Evolutionary conservation across 2,888 invertebrate genomes (phyloP), one percentile per base, ranked within the genome.

Genomic region (Maniola hyperantus): DNA sequence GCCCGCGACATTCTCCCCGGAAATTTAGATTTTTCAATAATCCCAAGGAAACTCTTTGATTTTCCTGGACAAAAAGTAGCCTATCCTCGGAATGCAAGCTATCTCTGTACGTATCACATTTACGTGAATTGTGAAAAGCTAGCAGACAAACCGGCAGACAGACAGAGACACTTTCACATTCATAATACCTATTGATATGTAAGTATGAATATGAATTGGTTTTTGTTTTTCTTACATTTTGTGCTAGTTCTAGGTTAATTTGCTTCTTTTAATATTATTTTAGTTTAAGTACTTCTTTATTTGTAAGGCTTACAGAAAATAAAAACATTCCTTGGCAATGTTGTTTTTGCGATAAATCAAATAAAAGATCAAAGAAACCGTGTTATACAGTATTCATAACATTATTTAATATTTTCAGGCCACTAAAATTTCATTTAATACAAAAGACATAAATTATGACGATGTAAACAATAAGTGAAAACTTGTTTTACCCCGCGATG

Each of bases 401-500:
- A 11, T 39, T 39, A 39, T 55, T 15, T 55, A n/a, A 53, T 53
- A 26, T 53, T 58, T 26, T 44, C 34, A 33, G 15, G 59, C 39
- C 20, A 39, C 48, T 39, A 39, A 65, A 54, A 48, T 65, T 65
- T 33, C 48, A 55, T 61, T 54, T 20, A 53, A 58, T 44, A 67
- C 65, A 65, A 48, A 65, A 39, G 55, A 61, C 48, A 65, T 48
- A 60, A 66, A 66, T 66, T 66, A 66, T 60, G 65, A 67, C 75
- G 74, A 74, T 76, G 74, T 75, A 75, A 79, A 77, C 74, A 77
- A 77, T 79, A 75, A 77, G 76, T 79, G 62, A 79, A 82, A 79
- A 76, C 76, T 84, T 81, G 77, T 79, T 82, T 80, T 82, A 83
- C 82, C 79, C 80, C 42, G 59, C 74, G 77, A 77, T 81, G 80